These are phyloP conservation scores for Stictocephala bisonia DNA, from an alignment of 2,888 invertebrate genomes.

Conservation along the genomic window DNA sequence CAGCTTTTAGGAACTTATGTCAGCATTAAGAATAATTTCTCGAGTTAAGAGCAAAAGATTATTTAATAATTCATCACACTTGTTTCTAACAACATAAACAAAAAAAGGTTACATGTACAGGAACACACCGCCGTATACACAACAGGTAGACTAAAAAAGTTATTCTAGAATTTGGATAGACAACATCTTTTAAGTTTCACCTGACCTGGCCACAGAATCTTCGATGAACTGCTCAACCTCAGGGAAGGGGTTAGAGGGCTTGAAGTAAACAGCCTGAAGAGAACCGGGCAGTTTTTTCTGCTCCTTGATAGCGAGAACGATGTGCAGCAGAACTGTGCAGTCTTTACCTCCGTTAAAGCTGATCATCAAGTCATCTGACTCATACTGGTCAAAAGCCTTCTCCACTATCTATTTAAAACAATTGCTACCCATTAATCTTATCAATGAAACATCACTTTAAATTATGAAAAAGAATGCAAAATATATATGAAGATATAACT, in stretches of 20 bases:
- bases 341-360: slow-evolving; percentile 99
- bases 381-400: slow-evolving; percentile 50
- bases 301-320: slow-evolving; percentile 63
- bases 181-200: not conserved
- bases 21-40: no score
- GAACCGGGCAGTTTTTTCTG: slow-evolving; percentile 26
- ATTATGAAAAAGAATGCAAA: not conserved
- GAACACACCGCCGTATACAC: no score
- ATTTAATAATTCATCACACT: no score
- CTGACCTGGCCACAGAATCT: slow-evolving; percentile 70
- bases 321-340: slow-evolving; percentile 90
- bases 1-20: no score
- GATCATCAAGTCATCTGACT: slow-evolving; percentile 71
- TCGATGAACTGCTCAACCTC: slow-evolving; percentile 89
- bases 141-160: no score
- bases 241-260: slow-evolving; percentile 81
- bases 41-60: no score
- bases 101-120: no score
- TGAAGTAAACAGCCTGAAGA: slow-evolving; percentile 79
- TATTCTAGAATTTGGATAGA: no score
- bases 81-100: no score
- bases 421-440: not conserved
- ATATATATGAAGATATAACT: not conserved
- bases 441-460: no score
- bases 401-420: slow-evolving; percentile 51